Base-by-base conservation (phyloP, 2,797 vertebrate genomes). In the Cyprinella venusta region DNA sequence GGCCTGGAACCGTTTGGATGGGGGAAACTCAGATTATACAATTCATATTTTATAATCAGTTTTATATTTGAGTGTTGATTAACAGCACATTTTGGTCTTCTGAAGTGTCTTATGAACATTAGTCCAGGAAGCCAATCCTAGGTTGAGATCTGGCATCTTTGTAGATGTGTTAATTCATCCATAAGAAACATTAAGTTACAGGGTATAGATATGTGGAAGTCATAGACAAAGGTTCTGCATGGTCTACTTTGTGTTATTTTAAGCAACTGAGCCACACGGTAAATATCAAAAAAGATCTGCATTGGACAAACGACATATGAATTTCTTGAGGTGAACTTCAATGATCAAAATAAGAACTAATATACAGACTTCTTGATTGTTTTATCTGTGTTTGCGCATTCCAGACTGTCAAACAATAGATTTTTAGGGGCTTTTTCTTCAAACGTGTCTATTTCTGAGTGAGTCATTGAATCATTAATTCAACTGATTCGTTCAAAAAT, bases 191-290 rank as follows among this genome's bases (percentile, higher is more conserved):
- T 69, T 63, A 74, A 59, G 7, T 61, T 26, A 61, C 40, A 77
- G 38, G 52, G 76, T 40, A 64, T 54, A 64, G 24, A 61, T 19
- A 48, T 24, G 9, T 45, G 45, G 45, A 48, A 24, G 59, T 21
- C 79, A 81, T 50, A 24, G 30, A 19, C 71, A 82, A 64, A 68
- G 59, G 71, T 75, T 67, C 71, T 82, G 61, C 42, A 42, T 75
- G 83, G 54, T 48, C 38, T 80, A 63, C 64, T 72, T 56, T 42
- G 54, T 70, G 36, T 76, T 74, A 72, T 72, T 81, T 81, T 81
- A 63, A 63, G 54, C 40, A 15, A 71, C 24, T 54, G 71, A 52
- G 71, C 76, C 71, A 76, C 61, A 67, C 16, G 5, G 19, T 52
- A 13, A 6, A 65, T 65, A 52, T 76, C 6, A 21, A 72, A 72